Evolutionary conservation across 2,888 invertebrate species (phyloP), one percentile per base, ranked within the genome.

Genomic region (Protodeltote pygarga): DNA sequence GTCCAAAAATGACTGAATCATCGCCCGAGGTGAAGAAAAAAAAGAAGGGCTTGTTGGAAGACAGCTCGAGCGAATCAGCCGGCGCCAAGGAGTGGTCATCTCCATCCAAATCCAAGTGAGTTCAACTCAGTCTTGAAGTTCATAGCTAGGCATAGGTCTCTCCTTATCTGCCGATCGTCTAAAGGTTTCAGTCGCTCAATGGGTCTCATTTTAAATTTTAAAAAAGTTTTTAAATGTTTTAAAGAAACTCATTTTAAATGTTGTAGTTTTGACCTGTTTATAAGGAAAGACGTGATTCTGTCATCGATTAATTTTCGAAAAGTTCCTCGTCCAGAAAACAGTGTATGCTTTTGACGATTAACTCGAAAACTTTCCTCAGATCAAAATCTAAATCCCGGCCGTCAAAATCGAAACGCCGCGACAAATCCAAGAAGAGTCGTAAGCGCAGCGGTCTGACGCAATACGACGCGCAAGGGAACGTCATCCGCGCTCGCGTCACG

Each of bases 11-110:
- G 60, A 71, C 74, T 0, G 92, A 92, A 46, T 92, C 92, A 0
- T 91, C 92, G 0, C 92, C 92, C 0, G 91, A 92, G 61, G 76
- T 81, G 5, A 91, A 89, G 65, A 91, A 92, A 62, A 90, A 89
- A 71, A 90, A 91, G 67, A 91, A 89, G 48, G 86, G 84, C 0
- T 76, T 87, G 1, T 83, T 89, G 21, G 73, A 83, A 1, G 90
- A 88, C 17, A 91, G 83, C 41, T 88, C 91, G 13, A 87, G 88
- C 39, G 92, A 92, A 51, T 88, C 89, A 1, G 84, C 83, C 10
- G 90, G 82, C 6, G 81, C 81, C 3, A 90, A 88, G 57, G 87
- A 90, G 47, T 86, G 87, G 85, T 39, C 67, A 0, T 63, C 71
- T 0, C 37, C 67, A 0, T 63, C 71, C 0, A 73, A 70, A 41